Base-by-base conservation (phyloP, 2,113 vertebrate species). In the Mystacornis crossleyi region DNA sequence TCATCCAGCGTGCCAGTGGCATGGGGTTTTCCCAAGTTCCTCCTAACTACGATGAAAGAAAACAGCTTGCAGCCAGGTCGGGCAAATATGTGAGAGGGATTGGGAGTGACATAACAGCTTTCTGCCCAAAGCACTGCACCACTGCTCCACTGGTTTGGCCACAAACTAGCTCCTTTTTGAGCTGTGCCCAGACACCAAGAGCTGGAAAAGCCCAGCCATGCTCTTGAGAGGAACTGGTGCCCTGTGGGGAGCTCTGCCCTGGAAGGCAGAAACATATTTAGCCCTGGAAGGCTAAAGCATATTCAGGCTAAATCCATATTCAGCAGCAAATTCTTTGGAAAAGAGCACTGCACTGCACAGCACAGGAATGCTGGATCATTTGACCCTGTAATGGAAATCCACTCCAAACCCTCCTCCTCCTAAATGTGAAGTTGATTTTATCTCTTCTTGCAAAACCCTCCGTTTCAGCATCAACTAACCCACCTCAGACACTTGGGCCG, bases 381-480 rank as follows among this genome's bases (percentile, higher is more conserved):
- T 73, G 71, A 57, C 42, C 43, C 4, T 10, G 3, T 33, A 7
- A 25, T 90, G 66, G 61, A 90, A 85, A 90, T 36, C 28, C 18
- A 36, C 36, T 57, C 36, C 43, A 53, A 80, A 54, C 33, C 14
- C 26, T 82, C 67, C 50, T 84, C 71, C 79, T 83, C 58, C 74
- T 66, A 79, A 91, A 79, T 5, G 7, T 45, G 23, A 70, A 73
- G 40, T 24, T 47, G 75, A 66, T 71, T 86, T 93, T 95, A 70
- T 92, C 93, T 88, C 81, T 64, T 91, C 89, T 96, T 96, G 75
- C 95, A 95, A 96, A 93, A 86, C 43, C 50, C 28, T 90, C 40
- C 8, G 31, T 71, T 93, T 90, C 65, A 93, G 74, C 71, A 74
- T 66, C 80, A 90, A 87, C 74, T 40, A 34, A 77, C 43, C 74